Conservation (phyloP, 2,113 vertebrate genomes). For the Galbula dea region DNA sequence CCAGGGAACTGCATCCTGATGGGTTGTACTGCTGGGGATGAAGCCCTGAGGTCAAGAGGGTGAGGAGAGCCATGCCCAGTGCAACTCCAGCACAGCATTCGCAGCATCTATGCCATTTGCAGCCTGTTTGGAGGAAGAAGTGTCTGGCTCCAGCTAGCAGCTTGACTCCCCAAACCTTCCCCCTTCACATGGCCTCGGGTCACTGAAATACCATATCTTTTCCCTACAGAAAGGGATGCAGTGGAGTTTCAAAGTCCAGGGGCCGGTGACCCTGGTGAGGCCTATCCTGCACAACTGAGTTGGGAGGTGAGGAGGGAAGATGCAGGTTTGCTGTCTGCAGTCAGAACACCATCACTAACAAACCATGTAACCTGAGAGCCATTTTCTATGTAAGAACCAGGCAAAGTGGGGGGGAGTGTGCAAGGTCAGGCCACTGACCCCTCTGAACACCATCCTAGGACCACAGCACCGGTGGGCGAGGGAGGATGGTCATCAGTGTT, state of each 20-base stretch:
- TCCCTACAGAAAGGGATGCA: not conserved
- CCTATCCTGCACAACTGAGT: not conserved
- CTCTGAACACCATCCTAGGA: not conserved
- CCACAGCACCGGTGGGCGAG: not conserved
- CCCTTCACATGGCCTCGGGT: rapidly evolving
- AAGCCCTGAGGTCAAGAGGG: not conserved
- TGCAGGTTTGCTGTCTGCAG: not conserved
- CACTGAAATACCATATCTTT: rapidly evolving
- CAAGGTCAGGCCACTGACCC: not conserved
- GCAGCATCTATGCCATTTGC: not conserved
- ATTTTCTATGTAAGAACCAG: not conserved
- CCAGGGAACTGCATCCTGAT: rapidly evolving
- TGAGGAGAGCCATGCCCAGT: not conserved
- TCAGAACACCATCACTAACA: not conserved
- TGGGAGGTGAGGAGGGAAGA: not conserved
- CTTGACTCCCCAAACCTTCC: not conserved
- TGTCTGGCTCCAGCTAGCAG: rapidly evolving
- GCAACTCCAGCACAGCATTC: not conserved
- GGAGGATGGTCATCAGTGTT: not conserved
- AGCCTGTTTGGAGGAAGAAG: not conserved
- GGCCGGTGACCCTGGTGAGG: not conserved
- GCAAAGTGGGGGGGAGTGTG: not conserved
- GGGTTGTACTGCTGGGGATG: rapidly evolving
- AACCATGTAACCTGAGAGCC: not conserved
- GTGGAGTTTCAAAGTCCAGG: not conserved